Evolutionary conservation across 2,113 vertebrate genomes (phyloP).

Genomic region (Eublepharis macularius): DNA sequence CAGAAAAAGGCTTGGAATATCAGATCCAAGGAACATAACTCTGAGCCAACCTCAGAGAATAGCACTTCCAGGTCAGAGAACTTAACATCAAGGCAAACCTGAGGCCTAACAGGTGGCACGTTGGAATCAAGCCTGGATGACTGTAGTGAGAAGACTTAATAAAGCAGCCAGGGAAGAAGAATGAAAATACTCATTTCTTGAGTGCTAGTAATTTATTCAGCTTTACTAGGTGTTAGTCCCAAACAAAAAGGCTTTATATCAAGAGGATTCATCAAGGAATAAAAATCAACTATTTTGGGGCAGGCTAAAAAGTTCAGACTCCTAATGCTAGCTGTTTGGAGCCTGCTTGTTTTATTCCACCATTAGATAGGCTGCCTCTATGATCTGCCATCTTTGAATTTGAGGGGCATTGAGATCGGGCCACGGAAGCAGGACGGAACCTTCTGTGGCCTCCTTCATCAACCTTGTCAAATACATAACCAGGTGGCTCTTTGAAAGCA

Average conservation of each 20-base stretch:
- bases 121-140: too few relatives aligned
- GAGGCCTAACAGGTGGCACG: too few relatives aligned
- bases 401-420: neutral
- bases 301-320: constrained; percentile 28
- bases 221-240: neutral
- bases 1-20: neutral
- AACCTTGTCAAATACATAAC: constrained; percentile 51
- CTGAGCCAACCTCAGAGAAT: too few relatives aligned
- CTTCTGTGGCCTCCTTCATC: constrained; percentile 58
- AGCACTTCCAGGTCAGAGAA: too few relatives aligned
- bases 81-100: too few relatives aligned
- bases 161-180: neutral
- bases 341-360: neutral
- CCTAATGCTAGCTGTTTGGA: constrained; percentile 45
- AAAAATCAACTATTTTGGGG: constrained; percentile 42
- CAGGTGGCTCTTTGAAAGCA: constrained; percentile 51
- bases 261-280: constrained; percentile 31
- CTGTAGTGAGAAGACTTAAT: fast-evolving
- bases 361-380: constrained; percentile 4
- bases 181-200: constrained; percentile 17
- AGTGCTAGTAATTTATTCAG: constrained; percentile 51
- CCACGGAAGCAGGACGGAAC: constrained; percentile 44
- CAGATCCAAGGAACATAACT: neutral
- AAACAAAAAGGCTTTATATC: constrained; percentile 10
- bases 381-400: neutral